A percentile compares a stretch with the other conserved stretches of the same genome.
Conservation (phyloP, 2,888 invertebrate genomes). For the Dryadula phaetusa region DNA sequence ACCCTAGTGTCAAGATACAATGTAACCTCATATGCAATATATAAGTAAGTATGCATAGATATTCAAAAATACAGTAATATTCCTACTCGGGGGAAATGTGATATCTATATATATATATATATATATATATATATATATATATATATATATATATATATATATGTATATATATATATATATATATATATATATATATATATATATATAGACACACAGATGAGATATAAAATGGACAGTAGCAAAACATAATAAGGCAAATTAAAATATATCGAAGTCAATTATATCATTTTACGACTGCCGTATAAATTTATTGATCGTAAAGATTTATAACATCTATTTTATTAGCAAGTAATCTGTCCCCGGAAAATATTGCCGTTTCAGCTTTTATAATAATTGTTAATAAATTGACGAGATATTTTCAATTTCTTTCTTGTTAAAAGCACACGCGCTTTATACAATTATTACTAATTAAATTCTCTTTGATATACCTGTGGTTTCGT, state of each 20-base stretch:
- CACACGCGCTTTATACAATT: not conserved
- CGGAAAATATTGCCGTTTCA: conserved; percentile 8
- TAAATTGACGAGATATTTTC: not conserved
- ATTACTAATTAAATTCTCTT: not conserved
- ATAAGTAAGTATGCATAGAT: no score
- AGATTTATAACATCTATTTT: conserved; percentile 28
- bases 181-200: no score
- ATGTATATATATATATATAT: no score
- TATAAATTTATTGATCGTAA: conserved; percentile 39
- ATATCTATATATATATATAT: no score
- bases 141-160: no score
- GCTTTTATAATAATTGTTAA: conserved; percentile 5
- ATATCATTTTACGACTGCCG: conserved; percentile 27
- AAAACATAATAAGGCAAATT: conserved; percentile 3
- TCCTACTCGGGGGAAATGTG: no score
- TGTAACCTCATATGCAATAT: no score
- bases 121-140: no score
- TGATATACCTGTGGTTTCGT: not conserved
- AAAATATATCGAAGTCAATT: conserved; percentile 25
- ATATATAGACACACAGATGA: no score
- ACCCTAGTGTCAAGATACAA: no score
- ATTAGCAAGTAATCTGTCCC: conserved; percentile 23
- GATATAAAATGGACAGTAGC: not conserved
- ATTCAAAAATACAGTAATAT: no score
- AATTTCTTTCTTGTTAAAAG: not conserved